A percentile compares a stretch with the other conserved stretches of the same genome.
phyloP scores from a whole-genome alignment of 2,888 invertebrate genomes.

The Leptopilina drosophilae region DNA sequence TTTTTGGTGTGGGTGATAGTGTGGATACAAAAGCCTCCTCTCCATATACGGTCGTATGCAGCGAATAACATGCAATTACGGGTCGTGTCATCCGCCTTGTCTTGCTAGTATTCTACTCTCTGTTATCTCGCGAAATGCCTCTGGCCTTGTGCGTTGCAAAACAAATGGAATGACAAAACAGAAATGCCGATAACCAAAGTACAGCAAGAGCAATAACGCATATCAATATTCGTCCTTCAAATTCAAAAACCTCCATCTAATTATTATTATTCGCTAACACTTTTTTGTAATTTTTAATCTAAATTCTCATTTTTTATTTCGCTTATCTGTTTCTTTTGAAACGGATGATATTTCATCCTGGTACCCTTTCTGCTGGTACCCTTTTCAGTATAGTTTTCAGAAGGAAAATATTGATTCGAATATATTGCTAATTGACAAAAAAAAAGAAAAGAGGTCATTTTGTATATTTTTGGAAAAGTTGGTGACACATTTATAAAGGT shows the following conservation, averaged over 20 bases:
- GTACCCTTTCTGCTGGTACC: slow-evolving; percentile 37
- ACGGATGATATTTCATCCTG: slow-evolving; percentile 2
- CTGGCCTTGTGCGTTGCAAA: slow-evolving; percentile 64
- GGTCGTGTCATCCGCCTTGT: slow-evolving; percentile 75
- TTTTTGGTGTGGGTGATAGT: slow-evolving; percentile 8
- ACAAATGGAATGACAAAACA: slow-evolving; percentile 59
- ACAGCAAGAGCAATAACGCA: slow-evolving; percentile 11
- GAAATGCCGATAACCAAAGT: slow-evolving; percentile 67
- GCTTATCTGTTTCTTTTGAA: slow-evolving; percentile 1
- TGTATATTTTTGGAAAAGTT: neutral
- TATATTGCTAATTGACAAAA: neutral
- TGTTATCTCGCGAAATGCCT: slow-evolving; percentile 71
- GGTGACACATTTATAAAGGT: slow-evolving; percentile 54
- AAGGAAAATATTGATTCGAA: neutral
- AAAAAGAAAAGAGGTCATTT: neutral
- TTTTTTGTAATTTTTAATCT: neutral
- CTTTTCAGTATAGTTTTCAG: neutral
- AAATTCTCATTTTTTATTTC: slow-evolving; percentile 9
- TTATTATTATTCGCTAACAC: too few relatives aligned
- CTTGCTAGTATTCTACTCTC: slow-evolving; percentile 70
- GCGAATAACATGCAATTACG: slow-evolving; percentile 75
- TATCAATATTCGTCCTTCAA: neutral
- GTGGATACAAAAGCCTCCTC: slow-evolving; percentile 19
- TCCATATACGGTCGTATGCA: slow-evolving; percentile 50
- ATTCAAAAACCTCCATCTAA: neutral